Evolutionary conservation across 2,113 vertebrate species (phyloP).

Genomic region (Perca fluviatilis): DNA sequence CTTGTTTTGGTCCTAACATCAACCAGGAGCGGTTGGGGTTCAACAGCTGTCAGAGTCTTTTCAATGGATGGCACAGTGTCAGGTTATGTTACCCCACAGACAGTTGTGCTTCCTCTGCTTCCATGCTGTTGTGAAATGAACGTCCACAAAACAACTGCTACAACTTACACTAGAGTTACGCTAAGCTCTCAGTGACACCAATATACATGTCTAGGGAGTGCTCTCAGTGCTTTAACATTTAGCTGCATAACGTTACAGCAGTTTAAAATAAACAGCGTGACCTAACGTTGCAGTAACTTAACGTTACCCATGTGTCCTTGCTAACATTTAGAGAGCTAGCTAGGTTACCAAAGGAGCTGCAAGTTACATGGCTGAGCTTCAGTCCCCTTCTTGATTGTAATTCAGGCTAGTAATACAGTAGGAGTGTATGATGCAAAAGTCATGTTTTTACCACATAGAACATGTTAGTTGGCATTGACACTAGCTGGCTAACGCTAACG

Average conservation of each 20-base stretch:
- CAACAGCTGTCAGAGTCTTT: slow-evolving; percentile 50
- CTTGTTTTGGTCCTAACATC: slow-evolving; percentile 14
- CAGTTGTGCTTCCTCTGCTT: slow-evolving; percentile 37
- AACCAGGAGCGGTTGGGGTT: slow-evolving; percentile 4
- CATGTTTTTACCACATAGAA: neutral
- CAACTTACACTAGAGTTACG: neutral
- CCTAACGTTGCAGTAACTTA: slow-evolving; percentile 2
- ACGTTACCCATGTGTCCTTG: slow-evolving; percentile 54
- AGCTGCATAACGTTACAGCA: neutral
- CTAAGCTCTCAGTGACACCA: neutral
- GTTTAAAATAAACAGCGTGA: slow-evolving; percentile 47
- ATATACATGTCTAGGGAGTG: neutral
- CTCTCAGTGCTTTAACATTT: neutral
- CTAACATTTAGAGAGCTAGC: slow-evolving; percentile 31
- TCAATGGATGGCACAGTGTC: slow-evolving; percentile 30
- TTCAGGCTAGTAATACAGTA: neutral
- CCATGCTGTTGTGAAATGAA: neutral
- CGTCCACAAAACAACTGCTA: neutral
- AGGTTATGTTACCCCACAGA: neutral
- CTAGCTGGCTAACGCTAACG: neutral
- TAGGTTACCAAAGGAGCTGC: neutral
- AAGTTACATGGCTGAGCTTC: neutral
- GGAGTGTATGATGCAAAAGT: rapidly evolving
- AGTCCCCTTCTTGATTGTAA: rapidly evolving
- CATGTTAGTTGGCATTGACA: neutral